These are phyloP conservation scores for Acrobasis repandana DNA, from an alignment of 2,888 invertebrate genomes.

Conservation along the genomic window DNA sequence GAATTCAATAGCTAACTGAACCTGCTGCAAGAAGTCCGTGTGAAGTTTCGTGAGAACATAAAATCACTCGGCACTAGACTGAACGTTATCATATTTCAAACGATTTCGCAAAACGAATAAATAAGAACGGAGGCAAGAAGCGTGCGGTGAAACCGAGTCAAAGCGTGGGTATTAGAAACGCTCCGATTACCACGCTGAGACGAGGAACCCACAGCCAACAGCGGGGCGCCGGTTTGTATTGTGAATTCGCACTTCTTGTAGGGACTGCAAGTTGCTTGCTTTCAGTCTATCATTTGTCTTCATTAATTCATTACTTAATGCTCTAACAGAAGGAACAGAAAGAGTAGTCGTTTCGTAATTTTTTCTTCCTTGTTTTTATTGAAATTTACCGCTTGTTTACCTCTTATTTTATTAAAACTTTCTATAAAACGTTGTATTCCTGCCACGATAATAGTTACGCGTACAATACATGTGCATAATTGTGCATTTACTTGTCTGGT, in stretches of 20 bases:
- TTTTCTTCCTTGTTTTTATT: too few relatives aligned
- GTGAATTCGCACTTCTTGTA: slow-evolving; percentile 15
- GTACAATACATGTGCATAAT: neutral
- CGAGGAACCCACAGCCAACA: slow-evolving; percentile 43
- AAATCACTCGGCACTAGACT: slow-evolving; percentile 63
- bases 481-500: neutral
- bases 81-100: slow-evolving; percentile 82
- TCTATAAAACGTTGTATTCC: neutral
- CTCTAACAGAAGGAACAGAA: slow-evolving; percentile 1
- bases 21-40: slow-evolving; percentile 66
- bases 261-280: slow-evolving; percentile 14
- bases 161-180: slow-evolving; percentile 82
- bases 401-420: too few relatives aligned
- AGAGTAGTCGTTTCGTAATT: too few relatives aligned
- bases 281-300: slow-evolving; percentile 15
- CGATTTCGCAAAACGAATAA: slow-evolving; percentile 82
- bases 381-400: too few relatives aligned
- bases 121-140: slow-evolving; percentile 80
- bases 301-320: slow-evolving; percentile 18
- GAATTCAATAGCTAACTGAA: slow-evolving; percentile 74
- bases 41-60: slow-evolving; percentile 75
- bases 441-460: neutral
- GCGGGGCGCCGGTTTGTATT: slow-evolving; percentile 26
- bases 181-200: slow-evolving; percentile 78
- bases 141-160: slow-evolving; percentile 81